Evolutionary conservation across 2,797 vertebrate species (phyloP), one percentile per base, ranked within the genome.

Genomic region (Limnodromus scolopaceus): DNA sequence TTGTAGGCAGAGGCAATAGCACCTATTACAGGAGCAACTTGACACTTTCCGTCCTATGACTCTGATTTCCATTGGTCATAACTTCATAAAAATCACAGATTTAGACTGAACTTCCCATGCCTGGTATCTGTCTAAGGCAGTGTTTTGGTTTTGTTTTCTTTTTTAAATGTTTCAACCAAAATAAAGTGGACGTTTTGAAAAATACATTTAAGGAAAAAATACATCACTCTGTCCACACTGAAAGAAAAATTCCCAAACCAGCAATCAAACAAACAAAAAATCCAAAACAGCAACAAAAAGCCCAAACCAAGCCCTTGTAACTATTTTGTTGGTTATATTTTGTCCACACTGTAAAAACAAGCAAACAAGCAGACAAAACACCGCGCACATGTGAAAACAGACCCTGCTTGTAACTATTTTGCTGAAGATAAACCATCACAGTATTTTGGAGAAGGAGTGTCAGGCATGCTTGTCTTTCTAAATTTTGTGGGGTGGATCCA

Each of bases 1-100:
- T 0, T 65, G 25, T 34, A 53, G 38, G 28, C 16, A 48, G 0
- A 1, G 46, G 10, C 11, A 38, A 27, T 19, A 11, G 2, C 25
- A 87, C 16, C 19, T 63, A 24, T 51, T 79, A 5, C 32, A 77
- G 39, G 30, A 79, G 11, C 5, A 24, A 16, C 30, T 51, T 0
- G 0, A 48, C 10, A 32, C 9, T 49, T 85, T 77, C n/a, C 36
- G 28, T 51, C 48, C 12, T 34, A 27, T 45, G 15, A 55, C 1
- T 11, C 22, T 34, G 1, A 34, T 89, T 91, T 76, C 27, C 15
- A 1, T 63, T 74, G 28, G n/a, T 85, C 19, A 24, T 43, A 66
- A 51, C 24, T 66, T 70, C 16, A n/a, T 28, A 65, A 70, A 85
- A 53, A 24, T 30, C 81, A 74, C 13, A 22, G 32, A 25, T 91